phyloP scores from a whole-genome alignment of 1,140 invertebrate species.

The Luehdorfia chinensis region DNA sequence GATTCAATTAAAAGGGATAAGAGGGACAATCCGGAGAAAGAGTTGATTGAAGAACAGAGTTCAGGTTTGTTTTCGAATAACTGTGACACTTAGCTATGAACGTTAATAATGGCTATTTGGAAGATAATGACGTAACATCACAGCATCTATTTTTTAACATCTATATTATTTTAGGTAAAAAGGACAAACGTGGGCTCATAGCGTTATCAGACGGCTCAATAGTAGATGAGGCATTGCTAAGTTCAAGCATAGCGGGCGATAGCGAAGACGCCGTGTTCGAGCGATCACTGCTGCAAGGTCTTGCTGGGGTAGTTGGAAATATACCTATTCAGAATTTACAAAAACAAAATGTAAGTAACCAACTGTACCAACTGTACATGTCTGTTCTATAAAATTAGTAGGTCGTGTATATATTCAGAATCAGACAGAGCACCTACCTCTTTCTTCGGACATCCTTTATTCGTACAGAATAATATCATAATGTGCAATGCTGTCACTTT shows the following conservation, averaged over 20 bases:
- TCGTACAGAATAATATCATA: no score
- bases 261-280: slow-evolving; percentile 60
- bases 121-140: no score
- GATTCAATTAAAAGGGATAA: slow-evolving; percentile 71
- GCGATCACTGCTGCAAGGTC: slow-evolving; percentile 77
- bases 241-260: slow-evolving; percentile 37
- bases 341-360: slow-evolving; percentile 62
- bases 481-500: no score
- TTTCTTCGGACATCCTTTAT: no score
- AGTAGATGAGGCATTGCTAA: slow-evolving; percentile 79
- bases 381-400: no score
- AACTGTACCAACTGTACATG: no score
- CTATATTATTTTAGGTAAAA: slow-evolving; percentile 61
- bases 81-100: no score
- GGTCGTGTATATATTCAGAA: no score
- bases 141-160: no score
- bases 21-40: slow-evolving; percentile 73
- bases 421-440: no score
- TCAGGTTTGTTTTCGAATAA: slow-evolving; percentile 24
- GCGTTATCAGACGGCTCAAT: slow-evolving; percentile 81
- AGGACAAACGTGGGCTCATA: slow-evolving; percentile 81
- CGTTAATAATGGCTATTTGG: no score
- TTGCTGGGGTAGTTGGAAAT: slow-evolving; percentile 82
- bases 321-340: slow-evolving; percentile 76
- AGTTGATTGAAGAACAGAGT: slow-evolving; percentile 41